These are phyloP conservation scores for Lemur catta DNA, from an alignment of 2,797 vertebrate genomes.

Conservation along the genomic window DNA sequence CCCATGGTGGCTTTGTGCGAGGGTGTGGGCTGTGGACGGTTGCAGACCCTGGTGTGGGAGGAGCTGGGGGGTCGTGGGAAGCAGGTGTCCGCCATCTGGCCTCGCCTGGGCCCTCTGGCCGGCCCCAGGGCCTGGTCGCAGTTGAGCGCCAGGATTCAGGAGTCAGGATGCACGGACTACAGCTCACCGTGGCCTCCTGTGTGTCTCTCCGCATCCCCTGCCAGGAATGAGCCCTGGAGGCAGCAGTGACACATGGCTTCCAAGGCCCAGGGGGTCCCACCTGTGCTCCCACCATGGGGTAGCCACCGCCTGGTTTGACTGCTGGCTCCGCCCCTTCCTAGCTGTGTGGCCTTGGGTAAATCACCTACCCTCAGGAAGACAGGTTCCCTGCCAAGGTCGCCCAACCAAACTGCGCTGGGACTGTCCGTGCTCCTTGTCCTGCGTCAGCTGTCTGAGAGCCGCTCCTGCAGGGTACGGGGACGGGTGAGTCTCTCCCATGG, in stretches of 20 bases:
- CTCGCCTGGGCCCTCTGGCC: background rate
- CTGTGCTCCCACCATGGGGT: fast-evolving
- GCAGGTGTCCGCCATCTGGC: background rate
- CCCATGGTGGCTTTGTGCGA: background rate
- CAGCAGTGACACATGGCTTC: background rate
- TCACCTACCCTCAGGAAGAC: background rate
- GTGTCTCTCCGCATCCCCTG: fast-evolving
- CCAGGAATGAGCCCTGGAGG: background rate
- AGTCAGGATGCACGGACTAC: background rate
- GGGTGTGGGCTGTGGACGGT: background rate
- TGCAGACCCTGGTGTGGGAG: background rate
- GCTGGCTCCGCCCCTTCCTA: background rate
- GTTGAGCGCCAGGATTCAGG: background rate
- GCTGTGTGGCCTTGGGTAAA: background rate
- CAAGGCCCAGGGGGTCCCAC: background rate
- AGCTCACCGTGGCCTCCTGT: background rate
- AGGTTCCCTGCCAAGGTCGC: background rate
- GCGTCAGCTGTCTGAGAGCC: background rate
- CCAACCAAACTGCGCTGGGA: background rate
- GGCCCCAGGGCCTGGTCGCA: background rate
- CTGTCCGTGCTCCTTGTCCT: background rate
- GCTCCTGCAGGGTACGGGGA: background rate
- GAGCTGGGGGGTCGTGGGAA: background rate
- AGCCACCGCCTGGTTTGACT: background rate
- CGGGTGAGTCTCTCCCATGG: fast-evolving